phyloP scores from a whole-genome alignment of 2,888 invertebrate species.

The Cephus pygmeus region DNA sequence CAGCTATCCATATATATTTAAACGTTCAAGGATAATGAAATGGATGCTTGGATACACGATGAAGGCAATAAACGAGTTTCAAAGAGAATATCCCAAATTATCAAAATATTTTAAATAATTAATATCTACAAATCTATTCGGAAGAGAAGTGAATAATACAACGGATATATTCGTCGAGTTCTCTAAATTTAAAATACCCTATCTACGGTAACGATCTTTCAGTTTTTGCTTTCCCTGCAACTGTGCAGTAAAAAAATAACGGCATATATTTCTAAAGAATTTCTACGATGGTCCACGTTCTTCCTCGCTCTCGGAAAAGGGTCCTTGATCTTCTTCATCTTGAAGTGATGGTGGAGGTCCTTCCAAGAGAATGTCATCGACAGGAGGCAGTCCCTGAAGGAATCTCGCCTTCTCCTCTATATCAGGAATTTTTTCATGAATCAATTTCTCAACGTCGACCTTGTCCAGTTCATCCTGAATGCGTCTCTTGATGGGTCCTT shows the following conservation, averaged over 20 bases:
- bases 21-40: neutral
- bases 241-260: neutral
- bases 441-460: constrained; percentile 79
- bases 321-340: constrained; percentile 47
- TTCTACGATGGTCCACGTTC: constrained; percentile 52
- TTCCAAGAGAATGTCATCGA: constrained; percentile 51
- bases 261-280: neutral
- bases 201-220: neutral
- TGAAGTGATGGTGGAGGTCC: constrained; percentile 31
- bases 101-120: neutral
- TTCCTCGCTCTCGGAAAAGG: constrained; percentile 61
- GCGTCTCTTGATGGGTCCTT: constrained; percentile 79
- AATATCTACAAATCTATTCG: neutral
- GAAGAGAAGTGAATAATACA: neutral
- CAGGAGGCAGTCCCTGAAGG: constrained; percentile 45
- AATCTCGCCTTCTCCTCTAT: constrained; percentile 71
- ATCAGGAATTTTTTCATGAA: constrained; percentile 77
- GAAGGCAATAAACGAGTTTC: neutral
- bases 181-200: neutral
- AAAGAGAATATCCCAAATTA: neutral
- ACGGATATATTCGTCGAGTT: neutral
- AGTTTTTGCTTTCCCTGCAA: neutral
- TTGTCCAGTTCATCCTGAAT: constrained; percentile 80
- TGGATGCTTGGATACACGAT: neutral
- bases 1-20: neutral